Conservation (phyloP, 1,140 invertebrate species). For the Drosophila serrata region DNA sequence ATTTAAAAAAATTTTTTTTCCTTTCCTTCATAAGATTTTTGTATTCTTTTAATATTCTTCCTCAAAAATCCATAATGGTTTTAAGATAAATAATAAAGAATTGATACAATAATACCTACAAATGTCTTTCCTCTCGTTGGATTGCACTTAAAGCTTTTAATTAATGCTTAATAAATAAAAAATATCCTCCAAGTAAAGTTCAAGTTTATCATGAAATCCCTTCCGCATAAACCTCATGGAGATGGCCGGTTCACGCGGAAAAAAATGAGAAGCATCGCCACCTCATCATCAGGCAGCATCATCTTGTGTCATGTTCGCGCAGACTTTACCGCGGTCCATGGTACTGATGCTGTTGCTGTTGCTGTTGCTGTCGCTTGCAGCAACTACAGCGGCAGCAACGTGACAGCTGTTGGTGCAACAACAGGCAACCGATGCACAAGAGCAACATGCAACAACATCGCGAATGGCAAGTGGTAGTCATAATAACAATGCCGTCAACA, state of each 20-base stretch:
- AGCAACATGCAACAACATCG: slow-evolving; percentile 52
- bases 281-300: slow-evolving; percentile 51
- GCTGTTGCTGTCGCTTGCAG: slow-evolving; percentile 32
- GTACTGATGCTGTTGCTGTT: slow-evolving; percentile 14
- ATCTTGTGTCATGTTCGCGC: slow-evolving; percentile 60
- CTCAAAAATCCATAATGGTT: too few relatives aligned
- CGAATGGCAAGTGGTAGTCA: slow-evolving; percentile 58
- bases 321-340: slow-evolving; percentile 54
- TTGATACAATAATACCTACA: too few relatives aligned
- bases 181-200: neutral
- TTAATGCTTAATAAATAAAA: too few relatives aligned
- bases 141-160: neutral
- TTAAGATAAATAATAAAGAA: neutral
- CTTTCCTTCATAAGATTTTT: too few relatives aligned
- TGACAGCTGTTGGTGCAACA: slow-evolving; percentile 60
- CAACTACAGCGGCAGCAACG: slow-evolving; percentile 30
- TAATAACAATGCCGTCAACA: slow-evolving; percentile 63
- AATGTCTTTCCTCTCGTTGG: too few relatives aligned
- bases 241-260: neutral
- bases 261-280: slow-evolving; percentile 32
- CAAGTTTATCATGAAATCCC: neutral
- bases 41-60: too few relatives aligned
- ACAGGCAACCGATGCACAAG: slow-evolving; percentile 37
- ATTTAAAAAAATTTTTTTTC: too few relatives aligned
- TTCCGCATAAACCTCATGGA: slow-evolving; percentile 22